phyloP scores from a whole-genome alignment of 1,140 invertebrate species.

The Penaeus indicus region DNA sequence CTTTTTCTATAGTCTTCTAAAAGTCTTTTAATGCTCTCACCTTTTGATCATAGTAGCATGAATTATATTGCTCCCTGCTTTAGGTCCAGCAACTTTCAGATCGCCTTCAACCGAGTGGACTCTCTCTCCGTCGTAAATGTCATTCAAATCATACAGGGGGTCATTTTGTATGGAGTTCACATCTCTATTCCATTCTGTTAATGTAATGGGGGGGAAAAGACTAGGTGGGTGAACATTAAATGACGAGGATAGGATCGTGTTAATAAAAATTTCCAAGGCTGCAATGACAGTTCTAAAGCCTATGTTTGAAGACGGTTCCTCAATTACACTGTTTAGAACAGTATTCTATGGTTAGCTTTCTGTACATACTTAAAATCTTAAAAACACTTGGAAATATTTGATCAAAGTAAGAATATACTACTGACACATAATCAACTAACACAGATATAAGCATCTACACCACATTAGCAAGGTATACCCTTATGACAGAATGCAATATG shows the following conservation, averaged over 20 bases:
- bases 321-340: too few relatives aligned
- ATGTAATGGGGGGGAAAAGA: constrained; percentile 10
- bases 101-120: constrained; percentile 41
- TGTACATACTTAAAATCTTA: too few relatives aligned
- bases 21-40: constrained; percentile 63
- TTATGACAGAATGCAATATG: constrained; percentile 15
- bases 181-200: constrained; percentile 75
- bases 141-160: constrained; percentile 57
- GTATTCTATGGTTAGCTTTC: too few relatives aligned
- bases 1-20: too few relatives aligned
- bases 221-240: constrained; percentile 30
- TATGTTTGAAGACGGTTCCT: neutral
- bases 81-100: constrained; percentile 60
- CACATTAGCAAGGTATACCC: neutral
- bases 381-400: too few relatives aligned
- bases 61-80: constrained; percentile 71
- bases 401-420: too few relatives aligned
- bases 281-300: too few relatives aligned
- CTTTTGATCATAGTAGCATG: constrained; percentile 94
- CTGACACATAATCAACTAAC: too few relatives aligned
- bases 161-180: constrained; percentile 60
- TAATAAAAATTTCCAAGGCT: too few relatives aligned
- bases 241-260: neutral
- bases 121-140: constrained; percentile 63
- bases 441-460: neutral